Base-by-base conservation (phyloP, 2,888 invertebrate species). In the Labia minor region DNA sequence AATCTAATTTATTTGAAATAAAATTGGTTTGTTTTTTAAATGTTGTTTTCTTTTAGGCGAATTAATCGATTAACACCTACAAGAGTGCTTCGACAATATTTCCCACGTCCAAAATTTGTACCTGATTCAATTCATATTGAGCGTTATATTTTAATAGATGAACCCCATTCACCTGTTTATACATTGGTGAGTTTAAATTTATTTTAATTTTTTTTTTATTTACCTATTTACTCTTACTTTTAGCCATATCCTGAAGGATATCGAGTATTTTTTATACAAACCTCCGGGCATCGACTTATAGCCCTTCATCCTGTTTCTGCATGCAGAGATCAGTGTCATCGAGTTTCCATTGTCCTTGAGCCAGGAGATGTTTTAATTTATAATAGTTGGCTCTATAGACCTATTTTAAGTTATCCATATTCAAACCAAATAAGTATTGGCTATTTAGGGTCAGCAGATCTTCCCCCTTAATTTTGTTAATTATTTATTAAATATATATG, bases 241-340 rank as follows among this genome's bases (percentile, higher is more conserved):
- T 68, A 82, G 81, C 92, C 92, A 10, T 86, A 88, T 73, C 87
- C 90, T 11, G 92, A 92, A 77, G 92, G 92, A 75, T 87, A 87
- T 72, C 89, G 87, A 77, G 86, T 91, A 65, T 87, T 90, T 77
- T 74, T 92, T 14, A 81, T 87, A 70, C 88, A 88, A 75, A 84
- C 86, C 10, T 83, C 83, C 74, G 93, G 93, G 11, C 82, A 83
- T 66, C 82, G 92, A 73, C 82, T 85, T 66, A 82, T 93, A 69
- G 81, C 87, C 67, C 77, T 94, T 67, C 80, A 84, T 70, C 92
- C 93, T n/a, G 87, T 90, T 49, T 82, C 83, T 68, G 89, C 90
- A 76, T 94, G 93, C 74, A 81, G 80, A 71, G 79, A 83, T 70
- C 82, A 85, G 66, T 94, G 93, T 75, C 85, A 83, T 73, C 80